Percentiles rank a stretch among this genome's conserved stretches.
These are phyloP conservation scores for Gracilinanus agilis DNA, from an alignment of 2,113 vertebrate genomes.

Conservation along the genomic window DNA sequence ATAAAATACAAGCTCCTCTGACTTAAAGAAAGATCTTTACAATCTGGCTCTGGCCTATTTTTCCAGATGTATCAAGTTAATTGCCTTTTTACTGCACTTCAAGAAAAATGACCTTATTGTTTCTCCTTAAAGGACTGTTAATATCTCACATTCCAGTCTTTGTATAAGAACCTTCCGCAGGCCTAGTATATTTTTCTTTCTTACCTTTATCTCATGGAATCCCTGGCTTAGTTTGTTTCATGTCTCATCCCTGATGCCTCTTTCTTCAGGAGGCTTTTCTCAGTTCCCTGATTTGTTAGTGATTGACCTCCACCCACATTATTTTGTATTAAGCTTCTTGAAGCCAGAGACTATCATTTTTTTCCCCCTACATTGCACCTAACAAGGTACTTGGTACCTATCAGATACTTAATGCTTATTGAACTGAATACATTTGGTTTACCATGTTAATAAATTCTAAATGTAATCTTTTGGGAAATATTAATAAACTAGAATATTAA, in stretches of 20 bases:
- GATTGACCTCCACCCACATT: neutral
- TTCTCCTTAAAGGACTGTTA: neutral
- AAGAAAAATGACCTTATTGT: neutral
- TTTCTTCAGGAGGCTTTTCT: neutral
- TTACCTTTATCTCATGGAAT: neutral
- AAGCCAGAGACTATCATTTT: neutral
- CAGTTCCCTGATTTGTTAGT: neutral
- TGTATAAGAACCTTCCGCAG: neutral
- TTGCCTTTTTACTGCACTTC: neutral
- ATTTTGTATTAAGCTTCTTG: neutral
- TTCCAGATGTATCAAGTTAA: neutral
- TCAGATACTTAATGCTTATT: neutral
- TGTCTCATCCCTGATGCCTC: neutral
- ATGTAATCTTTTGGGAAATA: neutral
- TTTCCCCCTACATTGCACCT: neutral
- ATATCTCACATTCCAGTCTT: neutral
- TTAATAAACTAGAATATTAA: neutral
- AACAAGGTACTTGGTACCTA: neutral
- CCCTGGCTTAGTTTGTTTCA: neutral
- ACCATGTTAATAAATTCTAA: neutral
- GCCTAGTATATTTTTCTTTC: neutral
- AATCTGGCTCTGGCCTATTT: neutral
- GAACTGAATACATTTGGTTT: neutral
- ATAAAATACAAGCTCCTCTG: neutral
- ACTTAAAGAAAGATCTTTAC: neutral